Conservation (phyloP, 2,113 vertebrate species). For the Sinosuthora webbiana region DNA sequence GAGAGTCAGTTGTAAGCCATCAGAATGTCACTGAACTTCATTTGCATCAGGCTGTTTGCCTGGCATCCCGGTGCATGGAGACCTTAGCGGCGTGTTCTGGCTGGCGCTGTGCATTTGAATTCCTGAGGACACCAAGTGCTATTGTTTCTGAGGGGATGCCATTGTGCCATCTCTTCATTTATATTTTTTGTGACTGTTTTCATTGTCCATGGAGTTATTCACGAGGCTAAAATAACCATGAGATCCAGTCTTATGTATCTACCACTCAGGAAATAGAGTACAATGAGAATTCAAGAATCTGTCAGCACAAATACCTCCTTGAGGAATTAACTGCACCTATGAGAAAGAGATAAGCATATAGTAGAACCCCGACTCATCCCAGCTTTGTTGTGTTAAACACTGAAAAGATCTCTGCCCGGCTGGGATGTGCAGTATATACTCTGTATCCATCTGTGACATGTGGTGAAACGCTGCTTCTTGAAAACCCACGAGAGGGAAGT, state of each 20-base stretch:
- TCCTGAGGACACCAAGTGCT: background rate
- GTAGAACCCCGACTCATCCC: background rate
- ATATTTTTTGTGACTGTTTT: background rate
- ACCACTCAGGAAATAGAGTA: background rate
- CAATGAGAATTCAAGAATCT: background rate
- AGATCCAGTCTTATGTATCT: background rate
- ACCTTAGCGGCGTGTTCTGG: rapidly evolving
- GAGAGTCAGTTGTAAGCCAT: background rate
- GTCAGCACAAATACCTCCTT: background rate
- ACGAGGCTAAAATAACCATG: background rate
- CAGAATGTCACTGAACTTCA: background rate
- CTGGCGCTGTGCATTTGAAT: background rate
- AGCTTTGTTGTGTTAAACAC: constrained; percentile 8
- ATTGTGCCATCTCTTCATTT: background rate
- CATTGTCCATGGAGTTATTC: background rate
- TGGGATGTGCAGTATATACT: background rate
- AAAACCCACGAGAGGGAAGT: constrained; percentile 50
- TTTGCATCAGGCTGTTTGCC: background rate
- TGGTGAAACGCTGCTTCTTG: constrained; percentile 34
- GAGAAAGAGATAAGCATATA: background rate
- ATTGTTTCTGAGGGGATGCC: background rate
- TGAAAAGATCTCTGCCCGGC: background rate
- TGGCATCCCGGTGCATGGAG: rapidly evolving
- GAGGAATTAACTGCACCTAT: background rate
- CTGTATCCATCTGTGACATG: constrained; percentile 28